Percentiles rank a stretch among this genome's conserved stretches.
These are phyloP conservation scores for Nesidiocoris tenuis DNA, from an alignment of 2,888 invertebrate species.

Conservation along the genomic window DNA sequence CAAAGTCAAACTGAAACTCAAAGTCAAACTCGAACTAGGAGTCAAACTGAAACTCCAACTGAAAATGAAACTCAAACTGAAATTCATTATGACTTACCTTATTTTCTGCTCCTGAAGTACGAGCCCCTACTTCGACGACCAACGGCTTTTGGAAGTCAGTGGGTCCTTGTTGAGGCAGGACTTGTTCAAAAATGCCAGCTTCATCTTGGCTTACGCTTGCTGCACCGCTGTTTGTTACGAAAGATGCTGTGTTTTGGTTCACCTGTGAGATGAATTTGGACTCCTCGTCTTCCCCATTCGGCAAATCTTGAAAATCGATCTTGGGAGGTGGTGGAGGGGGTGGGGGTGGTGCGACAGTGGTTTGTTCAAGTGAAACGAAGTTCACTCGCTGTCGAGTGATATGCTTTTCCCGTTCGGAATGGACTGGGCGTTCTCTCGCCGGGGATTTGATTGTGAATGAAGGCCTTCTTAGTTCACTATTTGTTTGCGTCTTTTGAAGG, in stretches of 20 bases:
- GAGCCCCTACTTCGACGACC: background rate
- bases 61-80: too few relatives aligned
- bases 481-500: background rate
- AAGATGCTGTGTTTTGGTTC: slow-evolving; percentile 18
- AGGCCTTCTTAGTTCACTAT: background rate
- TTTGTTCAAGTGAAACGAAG: background rate
- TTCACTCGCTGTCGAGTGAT: background rate
- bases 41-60: too few relatives aligned
- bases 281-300: slow-evolving; percentile 1
- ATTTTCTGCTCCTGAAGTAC: background rate
- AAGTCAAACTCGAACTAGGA: too few relatives aligned
- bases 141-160: background rate
- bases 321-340: background rate
- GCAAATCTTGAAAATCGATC: background rate
- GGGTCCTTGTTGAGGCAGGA: background rate
- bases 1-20: too few relatives aligned
- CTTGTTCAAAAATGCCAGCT: background rate
- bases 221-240: slow-evolving; percentile 1
- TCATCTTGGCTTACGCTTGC: background rate
- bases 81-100: too few relatives aligned
- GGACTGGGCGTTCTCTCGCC: background rate
- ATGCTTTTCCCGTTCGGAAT: background rate
- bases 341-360: background rate
- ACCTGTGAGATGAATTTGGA: slow-evolving; percentile 21
- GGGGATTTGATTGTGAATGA: background rate